Evolutionary conservation across 2,113 vertebrate species (phyloP), one percentile per base, ranked within the genome.

Genomic region (Jaculus jaculus): DNA sequence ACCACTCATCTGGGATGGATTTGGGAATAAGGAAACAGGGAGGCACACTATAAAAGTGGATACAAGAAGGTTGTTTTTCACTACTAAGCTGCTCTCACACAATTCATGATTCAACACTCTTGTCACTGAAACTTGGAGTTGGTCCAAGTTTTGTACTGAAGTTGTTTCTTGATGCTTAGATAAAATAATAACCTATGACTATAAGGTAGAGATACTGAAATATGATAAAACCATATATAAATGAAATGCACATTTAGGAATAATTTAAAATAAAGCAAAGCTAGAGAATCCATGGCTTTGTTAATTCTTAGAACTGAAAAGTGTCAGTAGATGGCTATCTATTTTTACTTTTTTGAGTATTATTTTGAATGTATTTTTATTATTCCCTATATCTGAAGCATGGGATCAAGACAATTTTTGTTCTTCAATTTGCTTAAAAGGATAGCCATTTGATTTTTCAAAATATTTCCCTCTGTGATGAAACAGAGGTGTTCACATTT

Each of bases 361-460:
- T 84, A 95, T 89, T 88, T 63, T 87, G 51, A 68, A 9, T 75
- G 51, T 71, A 26, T 17, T 84, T 8, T 61, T 60, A 60, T 17
- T 75, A 54, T 84, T 92, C 13, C 42, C 30, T 87, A 87, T 81
- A 84, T 68, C 26, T 84, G 5, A 15, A 39, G 32, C 61, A 60
- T 61, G 47, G 90, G 71, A 85, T 28, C 10, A 69, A 37, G 10
- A 17, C 7, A 73, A 32, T 73, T 89, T 61, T 85, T 65, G 65
- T 78, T 84, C 61, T 87, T 58, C 28, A 84, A 58, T 84, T 94
- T 85, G 86, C 30, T 37, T 63, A 85, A 75, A 34, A 86, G 7
- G 74, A 34, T 7, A 71, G 26, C 10, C 21, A 5, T 93, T 82
- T 93, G 37, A 86, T 85, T 91, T 92, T 93, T n/a, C n/a, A 86